phyloP scores from a whole-genome alignment of 2,113 vertebrate species.

The Tyto alba region DNA sequence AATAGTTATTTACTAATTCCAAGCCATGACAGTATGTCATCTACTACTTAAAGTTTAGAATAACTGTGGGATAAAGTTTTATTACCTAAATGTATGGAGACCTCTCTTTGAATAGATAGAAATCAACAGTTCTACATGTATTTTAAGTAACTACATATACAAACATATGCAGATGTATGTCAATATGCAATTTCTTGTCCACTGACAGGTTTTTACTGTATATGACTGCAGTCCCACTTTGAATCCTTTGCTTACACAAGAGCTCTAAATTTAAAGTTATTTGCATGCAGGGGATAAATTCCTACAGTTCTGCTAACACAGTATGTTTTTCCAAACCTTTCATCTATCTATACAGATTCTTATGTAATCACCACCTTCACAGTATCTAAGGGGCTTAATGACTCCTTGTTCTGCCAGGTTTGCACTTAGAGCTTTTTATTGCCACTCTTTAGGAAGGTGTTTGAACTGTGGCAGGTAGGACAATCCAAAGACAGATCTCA shows the following conservation, averaged over 20 bases:
- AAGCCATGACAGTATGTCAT: neutral
- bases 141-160: neutral
- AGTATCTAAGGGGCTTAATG: slow-evolving; percentile 58
- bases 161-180: neutral
- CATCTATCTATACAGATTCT: slow-evolving; percentile 38
- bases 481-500: slow-evolving; percentile 71
- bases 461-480: slow-evolving; percentile 76
- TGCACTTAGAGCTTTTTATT: slow-evolving; percentile 76
- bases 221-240: neutral
- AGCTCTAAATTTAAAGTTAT: slow-evolving; percentile 64
- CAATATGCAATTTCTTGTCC: neutral
- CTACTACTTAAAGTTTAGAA: neutral
- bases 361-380: slow-evolving; percentile 31
- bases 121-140: neutral
- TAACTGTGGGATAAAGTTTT: neutral
- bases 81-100: neutral
- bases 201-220: neutral
- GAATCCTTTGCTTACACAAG: neutral
- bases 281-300: slow-evolving; percentile 57
- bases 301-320: slow-evolving; percentile 47
- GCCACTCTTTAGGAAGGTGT: slow-evolving; percentile 76
- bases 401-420: slow-evolving; percentile 72
- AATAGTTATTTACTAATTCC: neutral
- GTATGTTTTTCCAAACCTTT: slow-evolving; percentile 67
- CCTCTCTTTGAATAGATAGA: neutral